phyloP scores from a whole-genome alignment of 2,888 invertebrate species.

The Torymus aiolomorphi region DNA sequence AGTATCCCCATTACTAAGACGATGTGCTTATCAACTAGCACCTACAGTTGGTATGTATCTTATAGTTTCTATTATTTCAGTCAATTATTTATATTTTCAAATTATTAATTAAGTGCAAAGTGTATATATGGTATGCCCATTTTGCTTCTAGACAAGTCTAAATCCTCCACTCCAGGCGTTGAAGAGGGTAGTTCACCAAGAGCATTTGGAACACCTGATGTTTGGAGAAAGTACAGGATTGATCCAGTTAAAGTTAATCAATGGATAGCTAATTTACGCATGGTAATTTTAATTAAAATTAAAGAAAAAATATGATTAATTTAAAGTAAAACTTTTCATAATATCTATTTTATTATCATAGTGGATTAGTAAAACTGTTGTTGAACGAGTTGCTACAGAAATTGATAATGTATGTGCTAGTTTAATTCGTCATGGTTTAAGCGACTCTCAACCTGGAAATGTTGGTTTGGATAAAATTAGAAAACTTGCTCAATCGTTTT shows the following conservation, averaged over 20 bases:
- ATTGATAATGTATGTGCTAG: slow-evolving; percentile 84
- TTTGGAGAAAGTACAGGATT: slow-evolving; percentile 82
- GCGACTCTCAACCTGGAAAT: slow-evolving; percentile 82
- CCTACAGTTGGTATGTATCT: slow-evolving; percentile 74
- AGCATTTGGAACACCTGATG: slow-evolving; percentile 75
- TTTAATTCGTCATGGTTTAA: slow-evolving; percentile 83
- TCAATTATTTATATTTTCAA: slow-evolving; percentile 16
- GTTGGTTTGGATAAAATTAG: slow-evolving; percentile 85
- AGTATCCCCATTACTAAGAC: slow-evolving; percentile 76
- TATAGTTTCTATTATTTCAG: background rate
- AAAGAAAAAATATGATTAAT: too few species aligned
- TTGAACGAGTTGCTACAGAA: slow-evolving; percentile 85
- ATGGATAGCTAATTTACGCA: slow-evolving; percentile 87
- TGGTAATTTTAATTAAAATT: slow-evolving; percentile 76
- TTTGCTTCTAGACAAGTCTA: slow-evolving; percentile 67
- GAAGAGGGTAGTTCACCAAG: slow-evolving; percentile 76
- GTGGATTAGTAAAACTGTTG: slow-evolving; percentile 92
- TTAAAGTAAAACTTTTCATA: too few species aligned
- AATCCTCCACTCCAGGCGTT: slow-evolving; percentile 73
- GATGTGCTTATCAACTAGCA: slow-evolving; percentile 79
- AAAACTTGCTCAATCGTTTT: slow-evolving; percentile 82
- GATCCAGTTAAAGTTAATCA: slow-evolving; percentile 84
- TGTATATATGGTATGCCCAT: slow-evolving; percentile 29
- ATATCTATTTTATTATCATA: slow-evolving; percentile 70
- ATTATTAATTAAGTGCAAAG: slow-evolving; percentile 9